phyloP scores from a whole-genome alignment of 2,888 invertebrate species.

The Agrenia bidenticulata region DNA sequence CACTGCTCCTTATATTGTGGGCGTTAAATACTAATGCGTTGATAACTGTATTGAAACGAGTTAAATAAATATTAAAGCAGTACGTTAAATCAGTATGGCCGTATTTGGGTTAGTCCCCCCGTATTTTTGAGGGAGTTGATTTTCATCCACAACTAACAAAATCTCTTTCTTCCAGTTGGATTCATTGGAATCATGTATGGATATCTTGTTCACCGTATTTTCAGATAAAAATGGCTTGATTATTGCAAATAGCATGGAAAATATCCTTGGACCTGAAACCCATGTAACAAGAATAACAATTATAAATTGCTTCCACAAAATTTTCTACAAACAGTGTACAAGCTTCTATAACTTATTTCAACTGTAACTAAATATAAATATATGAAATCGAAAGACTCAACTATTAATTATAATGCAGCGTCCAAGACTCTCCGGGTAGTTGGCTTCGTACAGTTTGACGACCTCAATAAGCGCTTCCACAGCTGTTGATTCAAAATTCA shows the following conservation, averaged over 20 bases:
- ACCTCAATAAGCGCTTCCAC: constrained; percentile 30
- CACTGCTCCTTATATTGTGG: too few relatives aligned
- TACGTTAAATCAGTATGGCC: too few relatives aligned
- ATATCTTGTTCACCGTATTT: constrained; percentile 32
- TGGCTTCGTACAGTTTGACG: constrained; percentile 36
- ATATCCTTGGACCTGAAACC: constrained; percentile 30
- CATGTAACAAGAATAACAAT: too few relatives aligned
- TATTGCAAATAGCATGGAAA: constrained; percentile 30
- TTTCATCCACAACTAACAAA: constrained; percentile 17
- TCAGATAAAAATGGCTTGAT: constrained; percentile 34
- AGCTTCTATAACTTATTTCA: too few relatives aligned
- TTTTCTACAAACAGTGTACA: too few relatives aligned
- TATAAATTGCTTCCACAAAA: neutral
- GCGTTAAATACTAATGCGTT: too few relatives aligned
- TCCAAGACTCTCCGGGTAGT: constrained; percentile 34
- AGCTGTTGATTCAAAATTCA: constrained; percentile 11
- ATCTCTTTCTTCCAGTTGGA: constrained; percentile 29
- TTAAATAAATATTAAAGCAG: too few relatives aligned
- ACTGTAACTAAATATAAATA: too few relatives aligned
- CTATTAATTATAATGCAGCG: constrained; percentile 29
- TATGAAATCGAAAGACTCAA: neutral
- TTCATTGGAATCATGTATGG: constrained; percentile 35
- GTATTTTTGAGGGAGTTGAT: constrained; percentile 30
- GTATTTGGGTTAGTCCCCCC: constrained; percentile 32
- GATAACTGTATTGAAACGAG: too few relatives aligned